These are phyloP conservation scores for Sorex maritimensis DNA, from an alignment of 2,797 vertebrate species.

Conservation along the genomic window DNA sequence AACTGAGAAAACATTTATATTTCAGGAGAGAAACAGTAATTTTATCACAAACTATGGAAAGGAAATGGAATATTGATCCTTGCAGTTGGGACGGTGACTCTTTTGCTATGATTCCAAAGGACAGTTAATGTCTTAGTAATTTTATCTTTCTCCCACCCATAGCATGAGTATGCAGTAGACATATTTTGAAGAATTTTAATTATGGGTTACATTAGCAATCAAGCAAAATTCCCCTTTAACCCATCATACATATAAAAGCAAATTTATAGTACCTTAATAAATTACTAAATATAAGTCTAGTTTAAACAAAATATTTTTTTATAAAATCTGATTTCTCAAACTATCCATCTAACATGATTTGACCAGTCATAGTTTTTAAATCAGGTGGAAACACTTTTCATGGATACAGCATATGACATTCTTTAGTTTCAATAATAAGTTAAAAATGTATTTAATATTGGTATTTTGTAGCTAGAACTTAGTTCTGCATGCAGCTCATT, in stretches of 20 bases:
- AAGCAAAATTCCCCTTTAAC: conserved; percentile 71
- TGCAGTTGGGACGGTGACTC: conserved; percentile 6
- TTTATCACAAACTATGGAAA: conserved; percentile 57
- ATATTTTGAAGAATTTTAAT: conserved; percentile 53
- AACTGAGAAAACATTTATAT: conserved; percentile 36
- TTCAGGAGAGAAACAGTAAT: conserved; percentile 42
- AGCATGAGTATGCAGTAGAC: neutral
- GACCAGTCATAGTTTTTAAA: conserved; percentile 34
- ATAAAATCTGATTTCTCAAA: conserved; percentile 58
- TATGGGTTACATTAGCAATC: conserved; percentile 24
- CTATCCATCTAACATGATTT: conserved; percentile 7
- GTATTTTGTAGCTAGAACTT: conserved; percentile 60
- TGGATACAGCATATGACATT: neutral
- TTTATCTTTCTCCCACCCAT: neutral
- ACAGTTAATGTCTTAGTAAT: conserved; percentile 21
- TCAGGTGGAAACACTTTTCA: conserved; percentile 49
- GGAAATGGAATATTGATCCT: conserved; percentile 1
- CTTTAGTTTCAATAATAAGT: conserved; percentile 18
- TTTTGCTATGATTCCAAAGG: conserved; percentile 12
- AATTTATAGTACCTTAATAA: conserved; percentile 67
- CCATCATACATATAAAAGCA: neutral
- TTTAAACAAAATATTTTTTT: conserved; percentile 54
- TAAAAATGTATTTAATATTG: conserved; percentile 48
- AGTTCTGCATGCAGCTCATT: conserved; percentile 67
- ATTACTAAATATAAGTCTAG: conserved; percentile 38